Evolutionary conservation across 1,140 invertebrate species (phyloP), one percentile per base, ranked within the genome.

Genomic region (Philopotamus ludificatus): DNA sequence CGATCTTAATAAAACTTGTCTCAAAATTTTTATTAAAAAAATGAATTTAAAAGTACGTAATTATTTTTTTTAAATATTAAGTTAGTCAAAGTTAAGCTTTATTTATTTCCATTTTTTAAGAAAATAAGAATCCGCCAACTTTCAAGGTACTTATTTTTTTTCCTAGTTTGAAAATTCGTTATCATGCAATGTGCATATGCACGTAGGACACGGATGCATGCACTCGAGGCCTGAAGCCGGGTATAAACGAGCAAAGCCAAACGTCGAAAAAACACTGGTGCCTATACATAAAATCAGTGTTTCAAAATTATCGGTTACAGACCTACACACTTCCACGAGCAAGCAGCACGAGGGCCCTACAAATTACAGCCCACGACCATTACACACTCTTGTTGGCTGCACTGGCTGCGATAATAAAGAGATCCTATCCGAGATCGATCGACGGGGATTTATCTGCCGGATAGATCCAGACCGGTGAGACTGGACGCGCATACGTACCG

Each of bases 261-360:
- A 61, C 58, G 58, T 15, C 28, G 49, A 51, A 25, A 51, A 50
- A 51, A 39, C 45, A 51, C n/a, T 22, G 34, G 34, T 15, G 34
- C 15, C 53, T 12, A 39, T 57, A 22, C 61, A 55, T 63, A 54
- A 63, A 63, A 63, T 63, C 61, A 49, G 61, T 49, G 49, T 60
- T 60, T 63, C n/a, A 55, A 63, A 54, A 63, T 63, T 63, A 63
- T 63, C 61, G 61, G 61, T 58, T 63, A 63, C 34, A 18, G 34
- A 10, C 42, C 9, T 42, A 26, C 9, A 23, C 42, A 47, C 10
- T 47, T 34, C 28, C 28, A 34, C 12, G 12, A 34, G 28, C 28
- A 34, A 34, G 28, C 28, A 34, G 28, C 28, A 34, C 12, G 28
- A 34, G 28, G 28, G 28, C 28, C 28, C 44, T 12, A 60, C 57